Base-by-base conservation (phyloP, 2,113 vertebrate genomes). In the Pluvialis apricaria region DNA sequence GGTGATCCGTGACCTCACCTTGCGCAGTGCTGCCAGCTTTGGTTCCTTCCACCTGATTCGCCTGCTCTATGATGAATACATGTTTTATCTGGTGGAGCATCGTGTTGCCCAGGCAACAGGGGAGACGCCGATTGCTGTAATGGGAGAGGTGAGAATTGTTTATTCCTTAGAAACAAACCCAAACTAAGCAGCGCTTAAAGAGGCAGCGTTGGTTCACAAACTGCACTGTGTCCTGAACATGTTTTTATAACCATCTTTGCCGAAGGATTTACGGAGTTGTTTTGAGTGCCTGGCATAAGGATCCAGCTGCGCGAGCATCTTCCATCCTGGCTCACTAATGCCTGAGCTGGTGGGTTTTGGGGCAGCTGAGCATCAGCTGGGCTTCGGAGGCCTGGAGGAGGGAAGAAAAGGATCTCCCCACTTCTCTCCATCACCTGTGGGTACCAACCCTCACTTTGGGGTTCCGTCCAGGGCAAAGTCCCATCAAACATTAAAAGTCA, bases 71-170 rank as follows among this genome's bases (percentile, higher is more conserved):
- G 99, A 99, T 1, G 99, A 99, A 89, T 99, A 99, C 98, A 99
- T 99, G 99, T 99, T 99, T 93, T 99, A 99, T 97, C 98, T 99
- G 98, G 99, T 99, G 68, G 99, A 99, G 91, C 99, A 99, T 49
- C 99, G 99, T 0, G 99, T 99, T 13, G 99, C 99, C 31, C 98
- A 99, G 97, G 99, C 99, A 8, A 99, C 99, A 0, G 99, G 99
- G 45, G 99, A 99, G 97, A 99, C 99, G 0, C 99, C 99, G 1
- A 99, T 99, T 2, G 99, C 99, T 0, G 99, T 99, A 34, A 99
- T 99, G 99, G 99, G 99, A 86, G 99, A 99, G 99, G 99, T 99
- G 95, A 97, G 98, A 31, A 2, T 3, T 73, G 22, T 62, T 84
- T 12, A 21, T 57, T 64, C 80, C 88, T 86, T 18, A 12, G n/a